Evolutionary conservation across 2,888 invertebrate genomes (phyloP), one percentile per base, ranked within the genome.

Genomic region (Chrysodeixis includens): DNA sequence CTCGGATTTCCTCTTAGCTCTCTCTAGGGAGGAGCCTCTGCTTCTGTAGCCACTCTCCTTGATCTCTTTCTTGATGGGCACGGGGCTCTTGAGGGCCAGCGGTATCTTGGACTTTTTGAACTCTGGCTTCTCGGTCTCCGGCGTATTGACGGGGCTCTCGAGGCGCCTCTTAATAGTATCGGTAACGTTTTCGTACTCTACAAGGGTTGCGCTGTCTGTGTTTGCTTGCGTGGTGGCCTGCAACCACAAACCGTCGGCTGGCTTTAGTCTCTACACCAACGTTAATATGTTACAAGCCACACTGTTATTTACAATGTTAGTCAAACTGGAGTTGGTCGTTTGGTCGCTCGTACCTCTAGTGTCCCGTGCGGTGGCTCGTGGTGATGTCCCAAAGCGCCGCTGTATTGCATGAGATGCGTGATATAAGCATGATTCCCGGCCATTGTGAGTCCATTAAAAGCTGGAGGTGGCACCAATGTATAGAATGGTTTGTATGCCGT

Each of bases 121-220:
- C 54, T 92, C 92, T 0, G 91, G 90, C 62, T 83, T 89, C 46
- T 91, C 91, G 7, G 87, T 76, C 54, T 94, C 95, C 9, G 95
- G 94, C 46, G 93, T 87, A 66, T 89, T 84, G 49, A 84, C 89
- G 78, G 95, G 93, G 75, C 92, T 90, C 83, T 96, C 95, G 71
- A 96, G 88, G 18, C 95, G 93, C 64, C 97, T 94, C 81, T 96
- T 96, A 72, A 97, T 96, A 5, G 97, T 96, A 87, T 96, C 96
- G 62, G 96, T 96, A 18, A 96, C 95, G 78, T 95, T 95, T 88
- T 96, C 96, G 81, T 96, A 96, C 74, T 95, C 95, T 62, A 86
- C 83, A 56, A 64, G 62, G 59, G 61, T 76, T 65, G 70, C 74
- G 59, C 62, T 66, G 59, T 76, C 81, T 16, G 58, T 22, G 65